phyloP scores from a whole-genome alignment of 2,113 vertebrate species.

The Sinosuthora webbiana region DNA sequence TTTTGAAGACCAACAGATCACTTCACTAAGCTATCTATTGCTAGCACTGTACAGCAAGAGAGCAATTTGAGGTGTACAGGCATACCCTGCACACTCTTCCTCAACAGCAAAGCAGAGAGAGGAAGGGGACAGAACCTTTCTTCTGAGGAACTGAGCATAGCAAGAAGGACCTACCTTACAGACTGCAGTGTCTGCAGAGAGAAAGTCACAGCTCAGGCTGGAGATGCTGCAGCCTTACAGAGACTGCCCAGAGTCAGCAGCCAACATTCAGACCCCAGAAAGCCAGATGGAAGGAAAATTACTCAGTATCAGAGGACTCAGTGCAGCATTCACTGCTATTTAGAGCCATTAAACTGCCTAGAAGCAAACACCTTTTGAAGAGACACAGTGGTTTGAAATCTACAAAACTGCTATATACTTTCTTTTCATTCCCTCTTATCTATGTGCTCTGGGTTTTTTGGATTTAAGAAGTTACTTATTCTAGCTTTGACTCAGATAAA shows the following conservation, averaged over 20 bases:
- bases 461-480: not conserved
- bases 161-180: not conserved
- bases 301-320: not conserved
- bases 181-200: not conserved
- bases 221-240: not conserved
- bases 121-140: not conserved
- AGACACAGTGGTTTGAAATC: not conserved
- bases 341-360: not conserved
- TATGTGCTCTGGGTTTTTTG: not conserved
- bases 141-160: not conserved
- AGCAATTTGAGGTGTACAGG: not conserved
- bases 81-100: not conserved
- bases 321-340: not conserved
- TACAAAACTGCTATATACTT: not conserved
- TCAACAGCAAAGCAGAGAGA: not conserved
- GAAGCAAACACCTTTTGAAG: not conserved
- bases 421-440: not conserved
- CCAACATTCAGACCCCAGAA: not conserved
- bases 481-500: slow-evolving; percentile 1
- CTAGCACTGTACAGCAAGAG: not conserved
- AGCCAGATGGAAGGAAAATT: not conserved
- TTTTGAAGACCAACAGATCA: not conserved
- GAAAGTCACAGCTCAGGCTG: not conserved
- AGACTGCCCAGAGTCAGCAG: not conserved
- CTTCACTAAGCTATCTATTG: not conserved